phyloP scores from a whole-genome alignment of 2,797 vertebrate species.

The Diplodus sargus region DNA sequence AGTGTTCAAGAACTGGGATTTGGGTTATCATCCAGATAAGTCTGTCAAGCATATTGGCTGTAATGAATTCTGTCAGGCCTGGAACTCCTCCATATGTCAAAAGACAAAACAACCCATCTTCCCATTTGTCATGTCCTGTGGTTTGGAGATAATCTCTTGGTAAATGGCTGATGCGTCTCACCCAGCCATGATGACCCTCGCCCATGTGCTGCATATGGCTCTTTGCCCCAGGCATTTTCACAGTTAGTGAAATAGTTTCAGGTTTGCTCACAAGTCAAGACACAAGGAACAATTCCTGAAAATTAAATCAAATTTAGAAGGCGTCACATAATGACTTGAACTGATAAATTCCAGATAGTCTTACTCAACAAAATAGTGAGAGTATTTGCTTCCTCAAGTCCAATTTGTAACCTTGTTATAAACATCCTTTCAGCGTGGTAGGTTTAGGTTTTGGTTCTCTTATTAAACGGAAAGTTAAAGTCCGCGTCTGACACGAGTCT shows the following conservation, averaged over 20 bases:
- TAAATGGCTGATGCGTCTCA: slow-evolving; percentile 26
- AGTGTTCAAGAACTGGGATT: slow-evolving; percentile 57
- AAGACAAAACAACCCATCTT: slow-evolving; percentile 51
- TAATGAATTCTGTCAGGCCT: slow-evolving; percentile 57
- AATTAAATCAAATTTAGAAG: not conserved
- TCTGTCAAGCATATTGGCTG: slow-evolving; percentile 64
- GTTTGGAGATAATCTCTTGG: slow-evolving; percentile 63
- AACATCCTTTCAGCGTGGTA: not conserved
- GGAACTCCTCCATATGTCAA: slow-evolving; percentile 63
- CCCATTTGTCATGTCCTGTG: slow-evolving; percentile 54
- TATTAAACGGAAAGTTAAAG: not conserved
- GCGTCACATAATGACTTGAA: not conserved
- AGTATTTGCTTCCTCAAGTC: not conserved
- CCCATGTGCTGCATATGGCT: slow-evolving; percentile 3
- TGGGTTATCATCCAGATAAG: slow-evolving; percentile 53
- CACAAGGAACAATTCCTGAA: not conserved
- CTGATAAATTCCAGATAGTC: not conserved
- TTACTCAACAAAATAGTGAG: not conserved
- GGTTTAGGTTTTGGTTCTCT: not conserved
- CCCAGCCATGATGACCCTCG: slow-evolving; percentile 23
- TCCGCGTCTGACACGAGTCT: not conserved
- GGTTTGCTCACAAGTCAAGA: not conserved
- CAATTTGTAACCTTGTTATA: not conserved
- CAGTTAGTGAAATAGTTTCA: not conserved
- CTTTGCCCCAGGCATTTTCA: not conserved